A percentile compares a stretch with the other conserved stretches of the same genome.
phyloP scores from a whole-genome alignment of 2,888 invertebrate species.

The Cosmorhoe ocellata region DNA sequence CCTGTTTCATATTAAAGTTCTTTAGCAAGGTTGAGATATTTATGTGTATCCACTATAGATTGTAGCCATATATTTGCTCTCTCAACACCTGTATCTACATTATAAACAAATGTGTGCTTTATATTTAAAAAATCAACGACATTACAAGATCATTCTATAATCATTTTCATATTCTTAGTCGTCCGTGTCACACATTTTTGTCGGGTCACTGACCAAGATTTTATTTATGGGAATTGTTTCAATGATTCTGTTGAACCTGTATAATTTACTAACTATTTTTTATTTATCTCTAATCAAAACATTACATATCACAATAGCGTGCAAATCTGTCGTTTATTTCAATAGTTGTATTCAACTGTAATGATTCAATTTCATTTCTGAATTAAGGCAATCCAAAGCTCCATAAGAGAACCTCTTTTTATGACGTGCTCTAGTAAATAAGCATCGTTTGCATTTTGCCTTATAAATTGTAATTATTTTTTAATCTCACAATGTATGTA shows the following conservation, averaged over 20 bases:
- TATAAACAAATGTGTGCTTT: slow-evolving; percentile 30
- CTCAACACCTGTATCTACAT: slow-evolving; percentile 43
- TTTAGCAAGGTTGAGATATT: background rate
- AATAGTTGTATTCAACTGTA: slow-evolving; percentile 6
- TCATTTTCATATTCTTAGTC: background rate
- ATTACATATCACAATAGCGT: slow-evolving; percentile 8
- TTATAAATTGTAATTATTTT: too few relatives aligned
- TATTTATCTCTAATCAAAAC: background rate
- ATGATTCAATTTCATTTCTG: slow-evolving; percentile 14
- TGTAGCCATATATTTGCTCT: slow-evolving; percentile 32
- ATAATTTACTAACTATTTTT: too few relatives aligned
- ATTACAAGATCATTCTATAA: slow-evolving; percentile 15
- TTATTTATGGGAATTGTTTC: too few relatives aligned
- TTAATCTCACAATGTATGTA: too few relatives aligned
- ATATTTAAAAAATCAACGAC: slow-evolving; percentile 28
- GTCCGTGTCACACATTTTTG: too few relatives aligned
- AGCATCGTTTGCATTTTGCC: background rate
- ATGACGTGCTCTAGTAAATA: background rate
- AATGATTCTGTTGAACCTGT: too few relatives aligned
- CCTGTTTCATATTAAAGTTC: background rate
- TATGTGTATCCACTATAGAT: slow-evolving; percentile 18
- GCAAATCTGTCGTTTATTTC: slow-evolving; percentile 15
- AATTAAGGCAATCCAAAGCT: slow-evolving; percentile 8
- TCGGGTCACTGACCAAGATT: too few relatives aligned
- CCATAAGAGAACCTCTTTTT: background rate